These are phyloP conservation scores for Semaprochilodus insignis DNA, from an alignment of 2,797 vertebrate genomes.

Conservation along the genomic window DNA sequence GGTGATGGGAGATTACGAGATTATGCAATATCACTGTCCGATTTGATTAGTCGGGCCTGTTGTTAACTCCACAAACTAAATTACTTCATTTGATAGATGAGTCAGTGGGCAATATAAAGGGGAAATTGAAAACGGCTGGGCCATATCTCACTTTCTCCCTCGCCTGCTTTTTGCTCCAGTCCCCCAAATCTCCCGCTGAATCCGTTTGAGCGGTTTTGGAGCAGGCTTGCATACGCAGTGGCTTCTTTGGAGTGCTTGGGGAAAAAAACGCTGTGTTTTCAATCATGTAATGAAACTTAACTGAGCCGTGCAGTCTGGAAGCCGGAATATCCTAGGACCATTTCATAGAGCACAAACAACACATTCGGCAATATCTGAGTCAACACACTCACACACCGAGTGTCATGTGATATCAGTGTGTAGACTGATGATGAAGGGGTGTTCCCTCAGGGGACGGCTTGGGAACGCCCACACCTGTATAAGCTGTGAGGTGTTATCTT, in stretches of 20 bases:
- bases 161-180: neutral
- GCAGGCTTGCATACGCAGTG: neutral
- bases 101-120: constrained; percentile 42
- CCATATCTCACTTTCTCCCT: constrained; percentile 4
- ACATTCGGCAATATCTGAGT: too few relatives aligned
- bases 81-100: constrained; percentile 47
- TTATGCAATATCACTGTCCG: constrained; percentile 50
- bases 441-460: too few relatives aligned
- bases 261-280: constrained; percentile 16
- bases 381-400: neutral
- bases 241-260: neutral
- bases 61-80: constrained; percentile 45
- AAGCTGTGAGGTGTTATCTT: too few relatives aligned
- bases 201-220: constrained; percentile 1
- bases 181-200: constrained; percentile 5
- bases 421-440: too few relatives aligned
- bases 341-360: neutral
- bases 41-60: constrained; percentile 41
- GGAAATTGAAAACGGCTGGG: constrained; percentile 44
- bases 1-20: constrained; percentile 39
- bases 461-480: too few relatives aligned
- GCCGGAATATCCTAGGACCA: neutral
- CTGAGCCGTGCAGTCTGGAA: neutral
- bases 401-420: too few relatives aligned
- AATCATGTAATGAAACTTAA: neutral